Conservation (phyloP, 2,113 vertebrate genomes). For the Haliaeetus leucogaster region DNA sequence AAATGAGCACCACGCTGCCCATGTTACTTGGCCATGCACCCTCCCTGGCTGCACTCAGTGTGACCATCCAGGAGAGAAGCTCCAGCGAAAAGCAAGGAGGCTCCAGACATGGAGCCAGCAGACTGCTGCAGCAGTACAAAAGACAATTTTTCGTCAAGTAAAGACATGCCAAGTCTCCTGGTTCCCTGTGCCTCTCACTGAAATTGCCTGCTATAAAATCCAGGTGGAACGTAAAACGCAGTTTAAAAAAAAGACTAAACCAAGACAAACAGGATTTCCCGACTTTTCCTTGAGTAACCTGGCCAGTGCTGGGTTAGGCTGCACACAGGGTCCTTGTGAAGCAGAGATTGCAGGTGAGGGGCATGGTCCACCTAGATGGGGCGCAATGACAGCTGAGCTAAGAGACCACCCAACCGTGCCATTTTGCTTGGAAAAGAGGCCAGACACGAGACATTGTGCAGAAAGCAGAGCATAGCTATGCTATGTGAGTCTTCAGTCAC, state of each 20-base stretch:
- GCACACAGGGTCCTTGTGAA: background rate
- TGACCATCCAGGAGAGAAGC: background rate
- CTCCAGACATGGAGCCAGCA: background rate
- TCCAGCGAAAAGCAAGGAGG: background rate
- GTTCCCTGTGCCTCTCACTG: background rate
- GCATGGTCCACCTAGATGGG: background rate
- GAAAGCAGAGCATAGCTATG: background rate
- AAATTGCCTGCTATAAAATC: constrained; percentile 30
- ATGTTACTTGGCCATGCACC: background rate
- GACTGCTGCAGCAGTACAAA: background rate
- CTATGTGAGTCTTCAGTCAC: accelerated
- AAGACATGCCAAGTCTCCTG: constrained; percentile 4
- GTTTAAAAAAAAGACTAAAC: background rate
- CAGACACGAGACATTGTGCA: accelerated
- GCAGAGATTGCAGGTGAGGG: background rate
- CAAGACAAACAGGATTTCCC: background rate
- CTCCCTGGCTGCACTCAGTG: background rate
- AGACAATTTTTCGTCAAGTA: constrained; percentile 24
- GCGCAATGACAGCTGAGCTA: background rate
- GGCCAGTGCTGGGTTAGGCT: background rate
- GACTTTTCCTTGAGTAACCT: background rate
- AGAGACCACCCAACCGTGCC: accelerated
- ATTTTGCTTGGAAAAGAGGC: background rate
- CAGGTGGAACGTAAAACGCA: background rate
- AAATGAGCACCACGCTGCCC: background rate